These are phyloP conservation scores for Brotogeris chrysoptera DNA, from an alignment of 2,797 vertebrate genomes.

Conservation along the genomic window DNA sequence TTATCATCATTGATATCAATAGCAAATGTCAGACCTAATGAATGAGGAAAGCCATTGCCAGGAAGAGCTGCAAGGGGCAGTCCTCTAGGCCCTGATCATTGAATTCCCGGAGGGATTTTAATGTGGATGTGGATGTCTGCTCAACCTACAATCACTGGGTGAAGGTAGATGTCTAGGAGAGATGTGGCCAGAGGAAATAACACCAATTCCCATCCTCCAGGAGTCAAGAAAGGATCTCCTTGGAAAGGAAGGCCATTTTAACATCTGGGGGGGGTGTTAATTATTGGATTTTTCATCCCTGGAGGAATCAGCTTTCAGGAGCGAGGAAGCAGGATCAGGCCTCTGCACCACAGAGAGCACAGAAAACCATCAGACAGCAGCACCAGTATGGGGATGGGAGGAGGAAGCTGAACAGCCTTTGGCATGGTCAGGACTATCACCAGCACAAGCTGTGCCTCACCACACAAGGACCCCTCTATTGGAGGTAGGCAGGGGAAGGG, in stretches of 20 bases:
- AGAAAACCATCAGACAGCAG: neutral
- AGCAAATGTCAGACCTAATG: constrained; percentile 14
- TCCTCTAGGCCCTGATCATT: neutral
- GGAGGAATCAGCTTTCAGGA: too few relatives aligned
- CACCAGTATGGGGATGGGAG: neutral
- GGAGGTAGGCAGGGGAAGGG: neutral
- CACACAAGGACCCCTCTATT: fast-evolving
- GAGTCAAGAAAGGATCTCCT: neutral
- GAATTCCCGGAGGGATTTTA: neutral
- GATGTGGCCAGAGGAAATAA: neutral
- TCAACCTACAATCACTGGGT: neutral
- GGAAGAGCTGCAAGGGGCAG: neutral
- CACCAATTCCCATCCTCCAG: neutral
- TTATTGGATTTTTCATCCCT: neutral
- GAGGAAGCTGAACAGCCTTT: neutral
- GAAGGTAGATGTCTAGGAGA: neutral
- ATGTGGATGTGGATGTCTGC: neutral
- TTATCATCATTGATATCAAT: neutral
- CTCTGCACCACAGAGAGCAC: neutral
- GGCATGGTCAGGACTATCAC: neutral
- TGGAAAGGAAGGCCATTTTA: neutral
- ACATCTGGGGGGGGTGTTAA: fast-evolving
- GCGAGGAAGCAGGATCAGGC: neutral
- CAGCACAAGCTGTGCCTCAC: neutral
- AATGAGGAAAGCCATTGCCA: neutral